Evolutionary conservation across 2,888 invertebrate species (phyloP), one percentile per base, ranked within the genome.

Genomic region (Mesodorylaimus sp.): DNA sequence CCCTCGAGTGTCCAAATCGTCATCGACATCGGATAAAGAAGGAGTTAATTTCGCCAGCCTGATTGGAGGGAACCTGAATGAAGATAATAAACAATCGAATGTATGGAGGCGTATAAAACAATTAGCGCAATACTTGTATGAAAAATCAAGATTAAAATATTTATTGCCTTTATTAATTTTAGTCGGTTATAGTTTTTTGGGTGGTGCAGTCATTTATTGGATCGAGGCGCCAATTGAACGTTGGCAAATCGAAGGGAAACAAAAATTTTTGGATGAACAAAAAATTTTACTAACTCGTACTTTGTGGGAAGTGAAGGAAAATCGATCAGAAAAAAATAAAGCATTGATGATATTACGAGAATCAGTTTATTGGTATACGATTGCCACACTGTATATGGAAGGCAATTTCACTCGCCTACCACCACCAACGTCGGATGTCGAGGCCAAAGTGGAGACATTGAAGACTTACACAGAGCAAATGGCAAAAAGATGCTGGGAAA

Each of bases 401-500:
- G 44, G 44, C 7, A 43, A 43, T 26, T 5, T 43, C 24, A 43
- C 13, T 7, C 24, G 27, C 10, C 5, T 43, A 26, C 21, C 44
- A 27, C 44, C 44, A 5, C 7, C 26, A 7, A 21, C 7, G 10
- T 7, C 7, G 10, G 13, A 26, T 5, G 21, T 43, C 44, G 27
- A 43, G 13, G 10, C 10, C 13, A 43, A 25, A 10, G 44, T 43
- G 7, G 27, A 43, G 13, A 7, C 24, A 13, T 26, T 43, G 19
- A 7, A 21, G 7, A n/a, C 13, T 24, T 43, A 43, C 27, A 43
- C 44, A 13, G 26, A 43, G 24, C 44, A 43, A 43, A 43, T 43
- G 44, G 44, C 44, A 5, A 21, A 26, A 26, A 25, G 44, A 26
- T 43, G 44, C 19, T 43, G 44, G 44, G 44, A 43, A 43, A 43